Evolutionary conservation across 2,113 vertebrate genomes (phyloP), one percentile per base, ranked within the genome.

Genomic region (Onychostruthus taczanowskii): DNA sequence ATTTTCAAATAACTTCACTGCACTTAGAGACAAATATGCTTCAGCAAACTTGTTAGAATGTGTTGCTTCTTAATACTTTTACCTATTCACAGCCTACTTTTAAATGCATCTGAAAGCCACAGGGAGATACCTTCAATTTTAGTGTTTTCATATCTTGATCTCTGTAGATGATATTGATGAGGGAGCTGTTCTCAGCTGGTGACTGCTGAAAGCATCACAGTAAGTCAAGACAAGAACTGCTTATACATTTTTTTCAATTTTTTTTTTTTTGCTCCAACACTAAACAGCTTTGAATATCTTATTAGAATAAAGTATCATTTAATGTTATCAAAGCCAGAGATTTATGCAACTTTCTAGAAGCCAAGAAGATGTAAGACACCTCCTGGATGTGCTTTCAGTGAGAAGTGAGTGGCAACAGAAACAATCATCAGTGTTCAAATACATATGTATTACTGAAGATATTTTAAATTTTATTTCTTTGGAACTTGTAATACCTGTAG

Each of bases 1-100:
- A 70, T 78, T 91, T 95, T 92, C 53, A 64, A 50, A 80, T 69
- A 96, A 79, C 22, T 37, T 56, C 81, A 56, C 14, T 79, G 13
- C 43, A 41, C 19, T 52, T 46, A 76, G n/a, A 88, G 50, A 83
- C 30, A 68, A 81, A 94, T 12, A 17, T 37, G 49, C 37, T 88
- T 72, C 37, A 89, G 35, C 66, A 73, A 87, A 35, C 30, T 92
- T 77, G 58, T 88, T 95, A 82, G 91, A 96, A 94, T 56, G 63
- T 87, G 44, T 67, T 77, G 19, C 75, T 86, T 94, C 43, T 95
- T 52, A 52, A 87, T 39, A 72, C 41, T 81, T 86, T 94, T 62
- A 84, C 68, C 22, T 75, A 13, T 90, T 93, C 17, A 26, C 37
- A 58, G 13, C 3, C 35, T 59, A 94, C 70, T 77, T 74, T 53